Base-by-base conservation (phyloP, 2,797 vertebrate genomes). In the Catharus ustulatus region DNA sequence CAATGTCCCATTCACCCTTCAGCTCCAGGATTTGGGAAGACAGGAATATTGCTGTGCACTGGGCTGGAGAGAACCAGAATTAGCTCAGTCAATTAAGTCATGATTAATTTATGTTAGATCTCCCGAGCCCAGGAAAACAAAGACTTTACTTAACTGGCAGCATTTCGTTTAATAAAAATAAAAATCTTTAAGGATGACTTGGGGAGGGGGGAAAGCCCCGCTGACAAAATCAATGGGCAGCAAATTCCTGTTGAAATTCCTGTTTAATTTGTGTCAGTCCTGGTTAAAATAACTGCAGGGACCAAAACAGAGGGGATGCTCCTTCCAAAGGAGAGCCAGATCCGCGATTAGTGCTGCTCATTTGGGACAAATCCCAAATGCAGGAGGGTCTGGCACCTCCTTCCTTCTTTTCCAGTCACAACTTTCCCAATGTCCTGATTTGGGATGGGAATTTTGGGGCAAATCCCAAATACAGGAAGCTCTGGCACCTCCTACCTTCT, bases 1-100 rank as follows among this genome's bases (percentile, higher is more conserved):
- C 93, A 94, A 94, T 95, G 92, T 94, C 85, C 93, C 94, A 86
- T 94, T 97, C 96, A 97, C 77, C 89, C 95, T 96, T 97, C 96
- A 94, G 38, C 80, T 74, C 51, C 73, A 74, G 91, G 79, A 91
- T n/a, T 62, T 71, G 92, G 93, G 79, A 93, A 97, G 96, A 97
- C 94, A 95, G 94, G 90, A 97, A 97, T 96, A 97, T 96, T 97
- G 90, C 78, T 91, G 97, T 94, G 96, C 97, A 96, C 59, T 95
- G 96, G 95, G 91, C 96, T 96, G 96, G 66, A 98, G 94, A 97
- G 96, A 96, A 93, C 75, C 85, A 89, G 96, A 97, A 98, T 98
- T 98, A 98, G 95, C 93, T 97, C 97, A 97, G 96, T 97, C 97
- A 98, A 98, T 98, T 98, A 98, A 98, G 96, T 97, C 97, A 97